Evolutionary conservation across 2,888 invertebrate species (phyloP), one percentile per base, ranked within the genome.

Genomic region (Phragmatobia fuliginosa): DNA sequence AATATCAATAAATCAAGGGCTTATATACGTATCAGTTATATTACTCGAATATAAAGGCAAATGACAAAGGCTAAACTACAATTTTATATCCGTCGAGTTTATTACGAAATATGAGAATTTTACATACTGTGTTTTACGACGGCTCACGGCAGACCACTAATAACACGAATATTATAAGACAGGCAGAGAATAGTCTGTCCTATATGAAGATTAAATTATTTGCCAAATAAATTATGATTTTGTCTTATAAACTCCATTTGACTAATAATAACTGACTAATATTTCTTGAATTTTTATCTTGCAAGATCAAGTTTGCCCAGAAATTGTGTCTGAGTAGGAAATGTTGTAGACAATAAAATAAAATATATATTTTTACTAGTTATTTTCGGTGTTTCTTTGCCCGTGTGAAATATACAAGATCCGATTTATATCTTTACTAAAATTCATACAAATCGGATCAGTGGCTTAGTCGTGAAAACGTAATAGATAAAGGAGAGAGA

Each of bases 101-200:
- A 72, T 66, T 59, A 66, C 49, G 18, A 77, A 73, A 77, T 75
- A 75, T 62, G 71, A 63, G 74, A 71, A 71, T 71, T 72, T 71
- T 80, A 74, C 77, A 60, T 58, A 67, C 66, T 63, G 70, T 74
- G 66, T 78, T 81, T 75, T 77, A 80, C 66, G 38, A 28, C 60
- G 73, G 45, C 68, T 75, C 75, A 71, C 73, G 69, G 67, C 60
- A 62, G 76, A 71, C 73, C 70, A 66, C 72, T 78, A 75, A 14
- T 64, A 33, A 33, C 36, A 64, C 2, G 36, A 32, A 28, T 64
- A 36, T 56, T 56, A 25, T 56, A 28, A 56, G 56, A 36, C 5
- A 36, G 25, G 25, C 14, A 14, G 25, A 28, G 25, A 5, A 56
- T 25, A 28, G 14, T 56, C 25, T 28, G 52, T 28, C 28, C 5